Evolutionary conservation across 2,113 vertebrate species (phyloP).

Genomic region (Mus pahari): DNA sequence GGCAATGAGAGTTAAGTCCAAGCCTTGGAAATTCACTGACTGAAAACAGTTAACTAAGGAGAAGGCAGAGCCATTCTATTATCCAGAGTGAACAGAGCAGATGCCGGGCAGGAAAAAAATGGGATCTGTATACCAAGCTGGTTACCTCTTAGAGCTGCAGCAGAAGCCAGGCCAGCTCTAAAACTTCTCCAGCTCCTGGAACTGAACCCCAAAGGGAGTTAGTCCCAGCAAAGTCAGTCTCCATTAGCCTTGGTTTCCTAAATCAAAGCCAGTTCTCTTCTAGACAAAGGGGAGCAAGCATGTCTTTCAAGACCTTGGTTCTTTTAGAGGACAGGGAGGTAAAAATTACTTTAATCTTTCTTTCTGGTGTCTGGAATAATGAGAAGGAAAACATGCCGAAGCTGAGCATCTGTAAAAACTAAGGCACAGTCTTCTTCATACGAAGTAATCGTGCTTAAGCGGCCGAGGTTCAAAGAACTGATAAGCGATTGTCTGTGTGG

Average conservation of each 20-base stretch:
- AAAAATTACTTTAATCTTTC: not conserved
- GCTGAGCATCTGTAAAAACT: not conserved
- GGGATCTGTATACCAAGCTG: not conserved
- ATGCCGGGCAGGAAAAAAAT: not conserved
- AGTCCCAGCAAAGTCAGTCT: not conserved
- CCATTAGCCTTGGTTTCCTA: not conserved
- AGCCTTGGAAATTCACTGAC: not conserved
- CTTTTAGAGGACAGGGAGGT: not conserved
- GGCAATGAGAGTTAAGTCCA: not conserved
- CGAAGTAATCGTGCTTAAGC: not conserved
- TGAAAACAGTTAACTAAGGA: not conserved
- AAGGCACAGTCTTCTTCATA: not conserved
- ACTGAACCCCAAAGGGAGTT: not conserved
- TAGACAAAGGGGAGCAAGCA: not conserved
- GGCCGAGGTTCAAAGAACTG: not conserved
- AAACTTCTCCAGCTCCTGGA: not conserved
- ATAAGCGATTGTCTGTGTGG: not conserved
- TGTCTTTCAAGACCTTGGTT: not conserved
- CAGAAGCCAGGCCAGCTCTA: not conserved
- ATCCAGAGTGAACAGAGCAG: not conserved
- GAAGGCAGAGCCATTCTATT: not conserved
- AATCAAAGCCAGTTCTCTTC: not conserved
- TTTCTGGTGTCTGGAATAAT: constrained; percentile 9
- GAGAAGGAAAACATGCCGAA: not conserved
- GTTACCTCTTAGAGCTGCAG: too few species aligned